A percentile compares a stretch with the other conserved stretches of the same genome.
Conservation (phyloP, 2,888 invertebrate species). For the Candidula unifasciata region DNA sequence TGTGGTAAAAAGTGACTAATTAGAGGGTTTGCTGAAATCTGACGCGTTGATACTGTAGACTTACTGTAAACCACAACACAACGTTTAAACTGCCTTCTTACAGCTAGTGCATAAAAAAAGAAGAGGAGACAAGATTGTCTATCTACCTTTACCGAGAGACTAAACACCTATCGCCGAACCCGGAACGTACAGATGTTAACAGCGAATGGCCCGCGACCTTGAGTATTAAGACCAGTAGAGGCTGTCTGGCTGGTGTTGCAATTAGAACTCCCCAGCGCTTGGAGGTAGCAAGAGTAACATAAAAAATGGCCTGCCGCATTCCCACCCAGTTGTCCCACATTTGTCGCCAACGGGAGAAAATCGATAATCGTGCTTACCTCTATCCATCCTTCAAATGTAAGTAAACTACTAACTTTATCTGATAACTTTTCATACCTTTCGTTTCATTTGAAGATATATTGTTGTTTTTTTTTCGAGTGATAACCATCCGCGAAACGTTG, state of each 20-base stretch:
- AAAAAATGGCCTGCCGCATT: constrained; percentile 41
- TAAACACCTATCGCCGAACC: not conserved
- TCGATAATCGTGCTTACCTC: not conserved
- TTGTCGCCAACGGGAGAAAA: constrained; percentile 37
- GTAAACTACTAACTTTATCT: not conserved
- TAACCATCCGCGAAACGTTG: not conserved
- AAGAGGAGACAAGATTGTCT: not conserved
- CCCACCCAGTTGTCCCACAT: constrained; percentile 39
- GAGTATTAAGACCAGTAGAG: not conserved
- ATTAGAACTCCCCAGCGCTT: constrained; percentile 40
- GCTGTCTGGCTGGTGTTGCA: not conserved
- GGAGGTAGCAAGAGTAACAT: constrained; percentile 44
- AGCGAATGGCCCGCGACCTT: constrained; percentile 25
- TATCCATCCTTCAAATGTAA: constrained; percentile 19
- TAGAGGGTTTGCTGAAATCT: too few relatives aligned
- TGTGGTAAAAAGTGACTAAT: too few relatives aligned
- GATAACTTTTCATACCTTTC: constrained; percentile 12
- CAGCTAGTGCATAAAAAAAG: not conserved
- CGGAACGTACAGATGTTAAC: not conserved
- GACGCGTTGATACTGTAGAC: too few relatives aligned
- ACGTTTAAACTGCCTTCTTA: too few relatives aligned
- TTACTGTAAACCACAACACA: too few relatives aligned
- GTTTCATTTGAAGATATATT: constrained; percentile 37
- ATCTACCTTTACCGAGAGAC: not conserved
- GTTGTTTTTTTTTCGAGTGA: not conserved